Evolutionary conservation across 2,797 vertebrate species (phyloP), one percentile per base, ranked within the genome.

Genomic region (Knipowitschia caucasica): DNA sequence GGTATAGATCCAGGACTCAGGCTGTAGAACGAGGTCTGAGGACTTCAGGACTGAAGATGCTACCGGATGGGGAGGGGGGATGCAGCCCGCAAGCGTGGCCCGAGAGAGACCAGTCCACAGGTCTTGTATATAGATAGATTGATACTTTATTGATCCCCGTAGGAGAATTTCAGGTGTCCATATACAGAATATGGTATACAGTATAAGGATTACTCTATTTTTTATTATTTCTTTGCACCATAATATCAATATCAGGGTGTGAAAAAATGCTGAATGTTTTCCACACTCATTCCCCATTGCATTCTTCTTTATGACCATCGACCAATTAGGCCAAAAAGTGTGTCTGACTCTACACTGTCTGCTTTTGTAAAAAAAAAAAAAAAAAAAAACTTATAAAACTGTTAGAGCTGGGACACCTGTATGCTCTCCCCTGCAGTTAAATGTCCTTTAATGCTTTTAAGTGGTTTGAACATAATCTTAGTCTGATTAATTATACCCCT

Each of bases 401-500:
- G 49, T 53, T 47, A 50, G 57, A 64, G 69, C 58, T 56, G 50
- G 75, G 76, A 69, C 62, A 64, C 58, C 62, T 56, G 42, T 67
- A 69, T 58, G 34, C n/a, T 38, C 45, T 20, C 17, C 71, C 76
- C 73, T 67, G 56, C 61, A 78, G 71, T 84, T 73, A 75, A 77
- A 75, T 64, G 42, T 70, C 70, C 70, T 77, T 64, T 75, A 75
- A 69, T 62, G 75, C 68, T 76, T 80, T 81, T 80, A 81, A 86
- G 78, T 82, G 75, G 83, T 80, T 83, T 75, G 72, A 86, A 84
- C 80, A 83, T 74, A 78, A 82, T 87, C 74, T 76, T 77, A 75
- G 83, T 69, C 82, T 85, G 84, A 86, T 85, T 88, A 87, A 89
- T 87, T 84, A 84, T 67, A 69, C 71, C 75, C 71, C 78, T 71